Percentiles rank a stretch among this genome's conserved stretches.
Evolutionary conservation across 2,797 vertebrate genomes (phyloP).

Genomic region (Varecia variegata): DNA sequence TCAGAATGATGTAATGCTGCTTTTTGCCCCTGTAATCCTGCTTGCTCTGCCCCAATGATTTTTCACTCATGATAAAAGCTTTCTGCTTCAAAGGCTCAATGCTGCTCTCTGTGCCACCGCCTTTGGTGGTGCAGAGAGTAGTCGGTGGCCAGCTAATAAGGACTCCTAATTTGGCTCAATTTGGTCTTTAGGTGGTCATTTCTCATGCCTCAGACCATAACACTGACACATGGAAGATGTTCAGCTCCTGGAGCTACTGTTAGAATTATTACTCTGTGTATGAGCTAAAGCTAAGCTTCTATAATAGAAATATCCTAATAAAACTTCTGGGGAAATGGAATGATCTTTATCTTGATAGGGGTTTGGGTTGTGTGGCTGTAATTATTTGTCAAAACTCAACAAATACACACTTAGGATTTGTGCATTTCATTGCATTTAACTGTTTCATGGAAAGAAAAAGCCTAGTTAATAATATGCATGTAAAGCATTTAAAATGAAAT

Average conservation of each 20-base stretch:
- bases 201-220: no score
- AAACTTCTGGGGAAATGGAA: not conserved
- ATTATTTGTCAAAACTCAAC: conserved; percentile 28
- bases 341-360: not conserved
- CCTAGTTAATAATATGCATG: not conserved
- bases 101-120: no score
- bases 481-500: not conserved
- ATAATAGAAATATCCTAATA: not conserved
- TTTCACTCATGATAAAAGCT: no score
- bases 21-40: no score
- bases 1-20: no score
- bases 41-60: no score
- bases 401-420: not conserved
- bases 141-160: no score
- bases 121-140: no score
- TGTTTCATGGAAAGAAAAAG: not conserved
- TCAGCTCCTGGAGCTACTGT: not conserved
- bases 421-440: not conserved
- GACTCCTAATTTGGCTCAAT: no score
- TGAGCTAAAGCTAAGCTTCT: not conserved
- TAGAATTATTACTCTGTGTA: not conserved
- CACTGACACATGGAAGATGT: not conserved
- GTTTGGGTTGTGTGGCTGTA: not conserved
- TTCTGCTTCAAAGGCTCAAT: no score
- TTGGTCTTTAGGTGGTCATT: no score